Evolutionary conservation across 2,113 vertebrate species (phyloP), one percentile per base, ranked within the genome.

Genomic region (Meleagris gallopavo): DNA sequence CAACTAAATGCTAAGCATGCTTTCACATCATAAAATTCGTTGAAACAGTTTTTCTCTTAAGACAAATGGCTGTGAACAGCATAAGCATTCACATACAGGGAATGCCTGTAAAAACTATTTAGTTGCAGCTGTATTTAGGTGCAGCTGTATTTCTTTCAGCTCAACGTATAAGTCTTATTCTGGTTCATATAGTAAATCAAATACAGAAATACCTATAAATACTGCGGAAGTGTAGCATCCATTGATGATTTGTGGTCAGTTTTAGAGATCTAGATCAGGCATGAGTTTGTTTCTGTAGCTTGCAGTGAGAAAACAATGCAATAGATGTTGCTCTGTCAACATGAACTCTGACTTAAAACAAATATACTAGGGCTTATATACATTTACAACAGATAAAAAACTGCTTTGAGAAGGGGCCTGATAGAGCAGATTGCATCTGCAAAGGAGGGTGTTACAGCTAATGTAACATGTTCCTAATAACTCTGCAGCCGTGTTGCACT

Each of bases 401-500:
- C 5, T 64, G 45, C 4, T 90, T 88, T 86, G 50, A 77, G 36
- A 69, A 7, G 13, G 45, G 10, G 2, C 6, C 21, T 11, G 11
- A 19, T 41, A 45, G 25, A 25, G 30, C 29, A 67, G 14, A 88
- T 16, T n/a, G 32, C 38, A 46, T 71, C 36, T 64, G 27, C 3
- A 0, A n/a, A 17, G 67, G 36, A 92, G 45, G 9, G 13, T 62
- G n/a, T 81, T 81, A 58, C 20, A 83, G 48, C 48, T 3, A 4
- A 21, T 40, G 17, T 40, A 57, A n/a, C 0, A 0, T 69, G 11
- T 77, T 88, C 41, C 46, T 3, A 2, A 8, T n/a, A 77, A 71
- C 20, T 50, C 41, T 66, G 65, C 60, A 90, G 8, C 65, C 9
- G 2, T 67, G 45, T 2, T 0, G 1, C 50, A 24, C 66, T 5